Evolutionary conservation across 2,888 invertebrate species (phyloP).

Genomic region (Capitulum mitella): DNA sequence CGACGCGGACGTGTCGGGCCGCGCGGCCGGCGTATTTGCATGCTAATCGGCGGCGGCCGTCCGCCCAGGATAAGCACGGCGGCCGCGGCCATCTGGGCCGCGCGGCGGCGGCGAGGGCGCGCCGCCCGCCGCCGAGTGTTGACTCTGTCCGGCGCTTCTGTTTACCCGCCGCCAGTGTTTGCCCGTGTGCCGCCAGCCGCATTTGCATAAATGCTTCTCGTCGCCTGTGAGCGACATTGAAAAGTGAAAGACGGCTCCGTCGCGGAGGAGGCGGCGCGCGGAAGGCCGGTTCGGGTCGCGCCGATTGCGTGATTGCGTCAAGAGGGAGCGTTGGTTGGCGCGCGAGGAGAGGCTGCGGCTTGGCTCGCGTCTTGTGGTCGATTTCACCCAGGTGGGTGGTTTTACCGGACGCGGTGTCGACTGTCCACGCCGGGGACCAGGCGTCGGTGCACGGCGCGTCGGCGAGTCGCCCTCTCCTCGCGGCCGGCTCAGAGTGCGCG

Average conservation of each 20-base stretch:
- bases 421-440: no score
- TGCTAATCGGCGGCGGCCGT: neutral
- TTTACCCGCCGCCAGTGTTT: neutral
- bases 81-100: neutral
- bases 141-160: neutral
- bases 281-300: no score
- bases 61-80: neutral
- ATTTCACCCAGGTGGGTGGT: no score
- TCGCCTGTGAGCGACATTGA: constrained; percentile 9
- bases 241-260: constrained; percentile 22
- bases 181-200: neutral
- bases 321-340: no score
- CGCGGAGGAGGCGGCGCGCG: no score
- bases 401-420: neutral
- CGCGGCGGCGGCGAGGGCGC: neutral
- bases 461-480: no score
- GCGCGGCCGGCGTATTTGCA: constrained; percentile 4
- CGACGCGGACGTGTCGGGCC: neutral
- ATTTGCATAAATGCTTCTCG: constrained; percentile 19
- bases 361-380: no score
- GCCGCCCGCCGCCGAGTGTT: constrained; percentile 12
- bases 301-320: no score
- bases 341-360: no score
- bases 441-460: neutral
- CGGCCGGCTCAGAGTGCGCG: no score